These are phyloP conservation scores for Aphaenogaster rudis DNA, from an alignment of 1,140 invertebrate species.

Conservation along the genomic window DNA sequence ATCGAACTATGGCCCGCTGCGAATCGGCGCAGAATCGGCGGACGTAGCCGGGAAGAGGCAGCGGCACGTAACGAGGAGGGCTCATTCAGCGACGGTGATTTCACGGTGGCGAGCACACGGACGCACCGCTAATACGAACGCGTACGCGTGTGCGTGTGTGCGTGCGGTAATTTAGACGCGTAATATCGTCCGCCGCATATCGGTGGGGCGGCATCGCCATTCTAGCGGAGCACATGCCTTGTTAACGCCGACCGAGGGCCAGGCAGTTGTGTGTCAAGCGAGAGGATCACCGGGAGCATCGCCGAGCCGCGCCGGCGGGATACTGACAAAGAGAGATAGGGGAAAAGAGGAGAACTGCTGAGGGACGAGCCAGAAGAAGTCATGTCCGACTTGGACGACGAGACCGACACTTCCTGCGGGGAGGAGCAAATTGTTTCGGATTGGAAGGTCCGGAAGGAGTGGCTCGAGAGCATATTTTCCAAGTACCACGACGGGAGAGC, in stretches of 20 bases:
- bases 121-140: neutral
- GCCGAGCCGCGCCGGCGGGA: neutral
- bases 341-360: neutral
- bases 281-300: neutral
- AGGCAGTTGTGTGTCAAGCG: slow-evolving; percentile 1
- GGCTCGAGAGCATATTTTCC: slow-evolving; percentile 88
- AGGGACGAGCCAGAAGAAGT: slow-evolving; percentile 35
- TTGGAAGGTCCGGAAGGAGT: slow-evolving; percentile 88
- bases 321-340: neutral
- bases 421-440: slow-evolving; percentile 82
- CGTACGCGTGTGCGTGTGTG: slow-evolving; percentile 7
- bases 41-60: slow-evolving; percentile 53
- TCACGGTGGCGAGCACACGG: slow-evolving; percentile 35
- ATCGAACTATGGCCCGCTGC: slow-evolving; percentile 20
- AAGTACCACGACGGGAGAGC: slow-evolving; percentile 84
- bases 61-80: slow-evolving; percentile 50
- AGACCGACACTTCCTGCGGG: slow-evolving; percentile 78
- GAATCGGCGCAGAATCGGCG: slow-evolving; percentile 39
- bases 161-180: slow-evolving; percentile 14
- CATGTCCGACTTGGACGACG: slow-evolving; percentile 88
- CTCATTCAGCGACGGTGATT: slow-evolving; percentile 51
- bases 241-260: slow-evolving; percentile 17
- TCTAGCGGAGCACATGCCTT: slow-evolving; percentile 41
- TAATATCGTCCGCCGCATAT: neutral
- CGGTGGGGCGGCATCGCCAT: neutral